A percentile compares a stretch with the other conserved stretches of the same genome.
phyloP scores from a whole-genome alignment of 2,113 vertebrate species.

The Centropus bengalensis region DNA sequence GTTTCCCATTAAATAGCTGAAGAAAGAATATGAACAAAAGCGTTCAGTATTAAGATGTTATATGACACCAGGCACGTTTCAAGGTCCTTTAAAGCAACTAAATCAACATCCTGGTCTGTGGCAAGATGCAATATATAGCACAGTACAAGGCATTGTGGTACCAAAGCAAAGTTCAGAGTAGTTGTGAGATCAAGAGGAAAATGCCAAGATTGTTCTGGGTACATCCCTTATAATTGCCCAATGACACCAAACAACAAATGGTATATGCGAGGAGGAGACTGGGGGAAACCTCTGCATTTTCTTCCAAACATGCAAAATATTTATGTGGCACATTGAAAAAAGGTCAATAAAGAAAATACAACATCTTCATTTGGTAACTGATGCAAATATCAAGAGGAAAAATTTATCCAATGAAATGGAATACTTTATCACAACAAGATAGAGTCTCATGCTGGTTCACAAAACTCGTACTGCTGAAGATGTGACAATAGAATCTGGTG shows the following conservation, averaged over 20 bases:
- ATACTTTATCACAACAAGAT: neutral
- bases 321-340: neutral
- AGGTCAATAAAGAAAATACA: neutral
- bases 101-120: neutral
- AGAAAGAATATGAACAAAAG: neutral
- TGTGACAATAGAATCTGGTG: neutral
- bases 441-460: neutral
- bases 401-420: neutral
- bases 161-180: neutral
- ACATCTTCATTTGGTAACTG: neutral
- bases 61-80: neutral
- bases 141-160: neutral
- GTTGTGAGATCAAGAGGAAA: neutral
- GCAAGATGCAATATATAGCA: neutral
- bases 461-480: neutral
- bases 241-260: neutral
- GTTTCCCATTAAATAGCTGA: neutral
- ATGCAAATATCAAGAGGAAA: neutral
- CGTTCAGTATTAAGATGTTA: neutral
- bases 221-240: neutral
- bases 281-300: neutral
- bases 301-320: neutral
- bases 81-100: neutral
- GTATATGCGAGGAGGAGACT: neutral
- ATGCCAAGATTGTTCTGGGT: neutral